phyloP scores from a whole-genome alignment of 2,797 vertebrate species.

The Vespertilio murinus region DNA sequence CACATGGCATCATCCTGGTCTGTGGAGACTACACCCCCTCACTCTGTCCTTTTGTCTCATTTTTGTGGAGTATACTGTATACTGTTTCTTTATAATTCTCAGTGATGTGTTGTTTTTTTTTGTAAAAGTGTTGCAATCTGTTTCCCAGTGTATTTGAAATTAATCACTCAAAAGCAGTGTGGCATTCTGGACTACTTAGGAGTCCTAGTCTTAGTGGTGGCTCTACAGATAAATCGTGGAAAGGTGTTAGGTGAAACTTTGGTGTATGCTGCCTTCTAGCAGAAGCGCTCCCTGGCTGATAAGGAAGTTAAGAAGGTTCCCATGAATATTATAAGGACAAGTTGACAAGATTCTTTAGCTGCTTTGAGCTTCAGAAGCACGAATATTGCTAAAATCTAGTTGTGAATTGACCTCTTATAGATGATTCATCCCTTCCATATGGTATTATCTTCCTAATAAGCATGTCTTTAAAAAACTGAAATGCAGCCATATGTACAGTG shows the following conservation, averaged over 20 bases:
- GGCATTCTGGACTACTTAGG: neutral
- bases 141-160: neutral
- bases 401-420: neutral
- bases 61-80: neutral
- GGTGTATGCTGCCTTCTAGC: neutral
- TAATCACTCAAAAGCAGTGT: neutral
- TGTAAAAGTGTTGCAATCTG: neutral
- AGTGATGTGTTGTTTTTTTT: neutral
- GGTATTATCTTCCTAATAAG: neutral
- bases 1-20: neutral
- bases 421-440: neutral
- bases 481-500: neutral
- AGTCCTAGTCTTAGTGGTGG: neutral
- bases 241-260: neutral
- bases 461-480: neutral
- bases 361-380: constrained; percentile 16
- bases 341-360: neutral
- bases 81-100: neutral
- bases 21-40: neutral
- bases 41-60: neutral
- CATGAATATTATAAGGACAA: neutral
- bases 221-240: neutral
- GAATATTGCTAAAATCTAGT: neutral
- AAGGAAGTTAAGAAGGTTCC: neutral
- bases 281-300: neutral